Percentiles rank a stretch among this genome's conserved stretches.
These are phyloP conservation scores for Actinia tenebrosa DNA, from an alignment of 64 coral and sea anemone genomes.

Conservation along the genomic window DNA sequence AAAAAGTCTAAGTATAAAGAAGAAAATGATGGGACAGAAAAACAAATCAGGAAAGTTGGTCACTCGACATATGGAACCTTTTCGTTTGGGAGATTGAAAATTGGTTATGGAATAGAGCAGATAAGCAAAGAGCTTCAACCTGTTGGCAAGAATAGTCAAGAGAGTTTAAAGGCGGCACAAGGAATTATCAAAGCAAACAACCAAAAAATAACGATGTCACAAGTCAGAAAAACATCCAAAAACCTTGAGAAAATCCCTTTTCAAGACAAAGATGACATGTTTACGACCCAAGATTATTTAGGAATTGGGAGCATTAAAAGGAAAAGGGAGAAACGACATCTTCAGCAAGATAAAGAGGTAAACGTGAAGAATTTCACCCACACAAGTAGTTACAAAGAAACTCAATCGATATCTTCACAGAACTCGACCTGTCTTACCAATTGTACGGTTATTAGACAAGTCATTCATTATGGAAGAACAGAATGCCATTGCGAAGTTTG, in stretches of 20 bases:
- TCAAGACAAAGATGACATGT: not conserved
- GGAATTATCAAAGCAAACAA: no score
- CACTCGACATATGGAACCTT: not conserved
- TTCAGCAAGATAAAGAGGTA: not conserved
- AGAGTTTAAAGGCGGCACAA: no score
- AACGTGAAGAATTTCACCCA: not conserved
- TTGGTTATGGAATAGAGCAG: no score
- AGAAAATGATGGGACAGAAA: not conserved
- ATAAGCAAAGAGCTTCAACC: no score
- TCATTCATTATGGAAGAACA: not conserved
- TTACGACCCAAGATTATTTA: not conserved
- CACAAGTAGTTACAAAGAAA: not conserved
- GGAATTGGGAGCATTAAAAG: not conserved
- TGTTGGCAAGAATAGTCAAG: no score
- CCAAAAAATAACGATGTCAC: not conserved
- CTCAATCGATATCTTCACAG: not conserved
- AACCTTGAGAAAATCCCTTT: not conserved
- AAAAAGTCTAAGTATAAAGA: not conserved
- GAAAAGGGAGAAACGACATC: not conserved
- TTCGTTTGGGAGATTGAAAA: no score
- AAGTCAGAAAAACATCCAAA: not conserved
- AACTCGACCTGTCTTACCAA: not conserved
- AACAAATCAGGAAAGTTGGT: not conserved
- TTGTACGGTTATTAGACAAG: not conserved
- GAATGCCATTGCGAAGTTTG: not conserved